phyloP scores from a whole-genome alignment of 2,888 invertebrate genomes.

The Syrphus vitripennis region DNA sequence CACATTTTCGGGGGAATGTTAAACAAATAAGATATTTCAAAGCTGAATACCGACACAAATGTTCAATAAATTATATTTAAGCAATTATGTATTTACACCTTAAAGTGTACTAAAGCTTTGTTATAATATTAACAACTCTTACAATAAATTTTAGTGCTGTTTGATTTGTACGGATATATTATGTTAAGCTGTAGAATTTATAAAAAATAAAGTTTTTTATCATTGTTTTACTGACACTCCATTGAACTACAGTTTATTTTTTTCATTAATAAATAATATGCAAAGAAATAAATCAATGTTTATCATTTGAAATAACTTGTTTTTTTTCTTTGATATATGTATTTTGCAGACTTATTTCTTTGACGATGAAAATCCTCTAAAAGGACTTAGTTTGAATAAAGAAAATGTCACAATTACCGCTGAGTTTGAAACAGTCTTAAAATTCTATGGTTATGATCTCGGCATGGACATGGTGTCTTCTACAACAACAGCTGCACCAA shows the following conservation, averaged over 20 bases:
- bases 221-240: too few species aligned
- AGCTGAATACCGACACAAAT: neutral
- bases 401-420: conserved; percentile 89
- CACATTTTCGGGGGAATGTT: neutral
- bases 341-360: conserved; percentile 91
- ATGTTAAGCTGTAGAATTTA: neutral
- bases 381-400: conserved; percentile 89
- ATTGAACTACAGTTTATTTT: too few species aligned
- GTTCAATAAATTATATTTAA: neutral
- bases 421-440: conserved; percentile 88
- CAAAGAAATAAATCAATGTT: too few species aligned
- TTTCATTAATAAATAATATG: too few species aligned
- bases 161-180: neutral
- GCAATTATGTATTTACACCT: neutral
- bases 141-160: neutral
- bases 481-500: conserved; percentile 46
- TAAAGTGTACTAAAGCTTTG: neutral
- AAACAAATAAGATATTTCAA: neutral
- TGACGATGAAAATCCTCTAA: conserved; percentile 90
- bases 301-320: too few species aligned
- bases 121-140: neutral
- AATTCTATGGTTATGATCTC: conserved; percentile 91
- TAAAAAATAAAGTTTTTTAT: too few species aligned
- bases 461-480: conserved; percentile 80
- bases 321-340: neutral